A percentile compares a stretch with the other conserved stretches of the same genome.
Evolutionary conservation across 2,888 invertebrate genomes (phyloP).

Genomic region (Graphium colonna): DNA sequence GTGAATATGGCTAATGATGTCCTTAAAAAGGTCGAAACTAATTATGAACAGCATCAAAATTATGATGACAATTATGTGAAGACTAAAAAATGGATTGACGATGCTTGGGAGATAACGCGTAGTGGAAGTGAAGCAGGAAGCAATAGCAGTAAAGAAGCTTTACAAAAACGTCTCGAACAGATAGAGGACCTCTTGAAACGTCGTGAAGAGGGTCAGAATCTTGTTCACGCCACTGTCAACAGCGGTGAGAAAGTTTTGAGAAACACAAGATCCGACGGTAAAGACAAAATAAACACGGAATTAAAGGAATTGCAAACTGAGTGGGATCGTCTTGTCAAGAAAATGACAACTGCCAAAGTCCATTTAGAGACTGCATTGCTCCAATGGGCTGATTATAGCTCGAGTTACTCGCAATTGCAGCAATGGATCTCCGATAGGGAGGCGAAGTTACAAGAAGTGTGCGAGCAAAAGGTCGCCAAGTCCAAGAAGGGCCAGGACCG

Average conservation of each 20-base stretch:
- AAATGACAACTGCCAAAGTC: conserved; percentile 94
- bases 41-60: conserved; percentile 90
- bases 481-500: conserved; percentile 87
- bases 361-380: conserved; percentile 93
- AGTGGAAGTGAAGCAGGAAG: conserved; percentile 89
- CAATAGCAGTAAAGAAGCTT: conserved; percentile 88
- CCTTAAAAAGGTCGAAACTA: conserved; percentile 93
- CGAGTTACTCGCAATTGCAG: conserved; percentile 93
- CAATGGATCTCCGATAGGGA: conserved; percentile 97
- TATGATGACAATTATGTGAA: conserved; percentile 88
- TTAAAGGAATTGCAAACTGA: conserved; percentile 94
- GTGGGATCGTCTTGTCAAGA: conserved; percentile 94
- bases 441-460: conserved; percentile 93
- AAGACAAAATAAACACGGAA: conserved; percentile 91
- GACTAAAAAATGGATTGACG: conserved; percentile 91
- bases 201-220: conserved; percentile 92
- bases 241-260: conserved; percentile 94
- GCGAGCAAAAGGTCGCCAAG: conserved; percentile 90
- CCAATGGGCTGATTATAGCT: conserved; percentile 98
- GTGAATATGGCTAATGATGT: conserved; percentile 94
- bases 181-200: conserved; percentile 89
- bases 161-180: conserved; percentile 89
- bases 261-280: conserved; percentile 93
- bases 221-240: conserved; percentile 92
- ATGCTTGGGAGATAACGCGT: conserved; percentile 90